phyloP scores from a whole-genome alignment of 2,797 vertebrate genomes.

The Coreius guichenoti region DNA sequence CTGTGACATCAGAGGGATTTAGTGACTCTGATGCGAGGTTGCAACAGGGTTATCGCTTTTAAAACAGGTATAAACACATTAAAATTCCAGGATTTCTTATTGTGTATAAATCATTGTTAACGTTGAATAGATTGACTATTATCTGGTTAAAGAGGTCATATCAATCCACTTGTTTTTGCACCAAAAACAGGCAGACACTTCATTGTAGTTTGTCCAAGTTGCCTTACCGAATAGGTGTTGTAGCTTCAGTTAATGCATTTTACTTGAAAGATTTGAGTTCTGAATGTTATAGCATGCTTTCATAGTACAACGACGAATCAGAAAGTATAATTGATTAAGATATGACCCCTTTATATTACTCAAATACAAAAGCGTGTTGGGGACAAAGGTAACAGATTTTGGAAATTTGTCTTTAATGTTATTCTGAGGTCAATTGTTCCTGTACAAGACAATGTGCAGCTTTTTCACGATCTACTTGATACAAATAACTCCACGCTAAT shows the following conservation, averaged over 20 bases:
- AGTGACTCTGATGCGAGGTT: slow-evolving; percentile 49
- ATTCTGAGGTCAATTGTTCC: slow-evolving; percentile 6
- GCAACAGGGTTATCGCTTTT: slow-evolving; percentile 40
- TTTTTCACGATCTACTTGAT: slow-evolving; percentile 12
- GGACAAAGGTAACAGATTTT: slow-evolving; percentile 6
- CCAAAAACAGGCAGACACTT: slow-evolving; percentile 1
- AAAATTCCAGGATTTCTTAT: slow-evolving; percentile 37
- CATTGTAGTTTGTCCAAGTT: not conserved
- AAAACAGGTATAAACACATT: slow-evolving; percentile 51
- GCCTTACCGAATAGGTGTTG: not conserved
- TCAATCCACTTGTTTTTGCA: slow-evolving; percentile 11
- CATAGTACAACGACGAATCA: not conserved
- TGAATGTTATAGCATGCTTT: not conserved
- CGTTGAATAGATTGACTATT: not conserved
- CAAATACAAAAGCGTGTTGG: not conserved
- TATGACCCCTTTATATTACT: slow-evolving; percentile 40
- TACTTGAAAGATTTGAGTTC: not conserved
- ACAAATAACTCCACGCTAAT: slow-evolving; percentile 17
- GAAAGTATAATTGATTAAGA: not conserved
- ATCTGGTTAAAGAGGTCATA: slow-evolving; percentile 27
- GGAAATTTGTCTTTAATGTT: not conserved
- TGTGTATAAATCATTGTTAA: slow-evolving; percentile 64
- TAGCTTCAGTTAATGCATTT: not conserved
- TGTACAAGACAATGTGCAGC: slow-evolving; percentile 26
- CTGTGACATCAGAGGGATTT: slow-evolving; percentile 61